Percentiles rank a stretch among this genome's conserved stretches.
These are phyloP conservation scores for Trematomus bernacchii DNA, from an alignment of 2,797 vertebrate species.

Conservation along the genomic window DNA sequence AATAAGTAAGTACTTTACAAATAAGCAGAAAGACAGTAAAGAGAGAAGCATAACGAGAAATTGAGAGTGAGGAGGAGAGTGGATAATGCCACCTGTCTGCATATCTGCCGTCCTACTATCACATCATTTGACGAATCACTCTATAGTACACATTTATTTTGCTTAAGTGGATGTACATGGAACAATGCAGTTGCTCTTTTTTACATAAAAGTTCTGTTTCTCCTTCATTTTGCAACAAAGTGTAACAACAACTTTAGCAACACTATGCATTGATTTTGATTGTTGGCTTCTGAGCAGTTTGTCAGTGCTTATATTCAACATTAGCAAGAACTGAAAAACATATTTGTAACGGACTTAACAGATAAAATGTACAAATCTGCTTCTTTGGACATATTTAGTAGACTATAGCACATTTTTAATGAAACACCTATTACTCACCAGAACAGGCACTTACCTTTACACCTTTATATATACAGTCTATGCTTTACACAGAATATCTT, in stretches of 20 bases:
- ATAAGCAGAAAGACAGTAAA: not conserved
- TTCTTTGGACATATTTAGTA: not conserved
- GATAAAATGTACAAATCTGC: not conserved
- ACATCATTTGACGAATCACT: conserved; percentile 38
- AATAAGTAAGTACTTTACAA: conserved; percentile 1
- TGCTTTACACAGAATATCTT: no score
- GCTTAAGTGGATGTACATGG: not conserved
- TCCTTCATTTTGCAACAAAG: not conserved
- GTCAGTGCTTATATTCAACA: not conserved
- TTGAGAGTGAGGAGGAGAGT: conserved; percentile 10
- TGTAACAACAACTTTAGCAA: not conserved
- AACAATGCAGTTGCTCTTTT: conserved; percentile 7
- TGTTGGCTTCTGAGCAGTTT: not conserved
- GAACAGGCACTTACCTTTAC: not conserved
- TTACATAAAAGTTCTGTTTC: not conserved
- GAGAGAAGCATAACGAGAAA: conserved; percentile 13
- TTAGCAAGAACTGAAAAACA: not conserved
- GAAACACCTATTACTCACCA: not conserved
- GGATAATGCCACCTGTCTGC: conserved; percentile 20
- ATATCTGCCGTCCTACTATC: conserved; percentile 13
- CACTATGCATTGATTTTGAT: no score
- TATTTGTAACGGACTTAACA: not conserved
- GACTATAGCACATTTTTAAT: not conserved
- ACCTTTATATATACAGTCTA: no score
- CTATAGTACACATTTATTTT: conserved; percentile 4